Conservation (phyloP, 1,140 invertebrate species). For the Temnothorax nylanderi region DNA sequence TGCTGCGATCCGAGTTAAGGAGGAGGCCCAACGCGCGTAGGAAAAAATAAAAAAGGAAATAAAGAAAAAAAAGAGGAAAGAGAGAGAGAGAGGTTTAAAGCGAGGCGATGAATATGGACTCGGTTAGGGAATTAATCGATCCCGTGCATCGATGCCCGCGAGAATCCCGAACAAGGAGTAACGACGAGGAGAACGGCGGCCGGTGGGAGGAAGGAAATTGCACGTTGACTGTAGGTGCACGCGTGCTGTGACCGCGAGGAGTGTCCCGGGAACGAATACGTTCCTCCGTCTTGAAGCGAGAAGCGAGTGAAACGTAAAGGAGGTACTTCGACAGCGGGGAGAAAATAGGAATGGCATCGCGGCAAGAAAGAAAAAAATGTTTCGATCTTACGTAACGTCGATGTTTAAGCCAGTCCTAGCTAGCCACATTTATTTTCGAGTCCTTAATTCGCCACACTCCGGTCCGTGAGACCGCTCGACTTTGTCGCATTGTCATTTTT, state of each 20-base stretch:
- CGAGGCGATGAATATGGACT: slow-evolving; percentile 65
- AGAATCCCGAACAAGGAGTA: slow-evolving; percentile 67
- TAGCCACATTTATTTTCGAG: too few species aligned
- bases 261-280: slow-evolving; percentile 2
- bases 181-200: slow-evolving; percentile 50
- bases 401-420: background rate
- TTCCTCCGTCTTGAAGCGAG: background rate
- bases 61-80: background rate
- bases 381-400: background rate
- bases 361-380: background rate
- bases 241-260: background rate
- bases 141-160: slow-evolving; percentile 64
- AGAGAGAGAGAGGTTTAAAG: slow-evolving; percentile 33
- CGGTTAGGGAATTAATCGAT: slow-evolving; percentile 73
- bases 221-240: background rate
- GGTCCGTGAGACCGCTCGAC: too few species aligned
- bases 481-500: too few species aligned
- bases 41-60: slow-evolving; percentile 61
- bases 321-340: background rate
- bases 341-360: background rate
- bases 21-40: slow-evolving; percentile 72
- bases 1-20: slow-evolving; percentile 83
- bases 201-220: background rate
- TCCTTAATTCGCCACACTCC: too few species aligned
- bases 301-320: background rate